Base-by-base conservation (phyloP, 2,797 vertebrate genomes). In the Channa striata region DNA sequence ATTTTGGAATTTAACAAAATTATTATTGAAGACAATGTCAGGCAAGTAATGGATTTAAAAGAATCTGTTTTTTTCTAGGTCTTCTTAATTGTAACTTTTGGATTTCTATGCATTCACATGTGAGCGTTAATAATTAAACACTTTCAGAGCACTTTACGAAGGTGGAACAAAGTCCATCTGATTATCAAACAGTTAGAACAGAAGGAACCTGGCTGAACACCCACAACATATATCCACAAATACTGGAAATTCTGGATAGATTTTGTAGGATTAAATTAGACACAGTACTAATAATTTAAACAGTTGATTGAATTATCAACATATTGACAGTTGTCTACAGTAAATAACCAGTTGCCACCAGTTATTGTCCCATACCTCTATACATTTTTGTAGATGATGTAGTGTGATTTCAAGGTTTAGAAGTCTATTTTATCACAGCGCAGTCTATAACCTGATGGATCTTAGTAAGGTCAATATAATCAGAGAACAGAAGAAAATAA, bases 41-140 rank as follows among this genome's bases (percentile, higher is more conserved):
- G 34, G 1, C 33, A 40, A 43, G 2, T 36, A 69, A 33, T n/a
- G 2, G 21, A 11, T 10, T 37, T 49, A 0, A 30, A 48, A 17
- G 21, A 43, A 43, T 0, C 13, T 34, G 2, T 57, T 25, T 16
- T 39, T 48, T 17, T 21, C 17, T 16, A 10, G 6, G 2, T 19
- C 3, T 20, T 23, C n/a, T 9, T 21, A 5, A 13, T 20, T 1
- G 33, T 10, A 36, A 36, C 4, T 5, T 76, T 33, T 43, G 2
- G 5, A 62, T 78, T 60, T 58, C 19, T 48, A 39, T 44, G 17
- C 3, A 14, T 34, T 44, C 23, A 63, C 33, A 23, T 58, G 47
- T 48, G 14, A 51, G 56, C 74, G 86, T 93, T 93, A 92, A 92
- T 93, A 62, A 90, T 92, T 92, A 92, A 90, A 79, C 69, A 46